Conservation (phyloP, 1,140 invertebrate genomes). For the Psix sp. region DNA sequence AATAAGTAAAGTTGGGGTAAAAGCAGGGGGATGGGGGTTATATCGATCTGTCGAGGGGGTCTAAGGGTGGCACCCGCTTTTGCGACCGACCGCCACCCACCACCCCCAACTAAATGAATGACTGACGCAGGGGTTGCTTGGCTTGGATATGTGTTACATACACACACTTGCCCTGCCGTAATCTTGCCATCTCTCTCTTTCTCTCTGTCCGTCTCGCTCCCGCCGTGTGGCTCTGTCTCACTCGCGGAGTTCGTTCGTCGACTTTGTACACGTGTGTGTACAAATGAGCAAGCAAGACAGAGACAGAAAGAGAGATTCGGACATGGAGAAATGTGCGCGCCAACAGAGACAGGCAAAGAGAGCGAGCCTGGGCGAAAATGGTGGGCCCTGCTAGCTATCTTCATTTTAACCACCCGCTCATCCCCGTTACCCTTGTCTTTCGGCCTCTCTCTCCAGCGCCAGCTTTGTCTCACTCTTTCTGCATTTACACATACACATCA, state of each 20-base stretch:
- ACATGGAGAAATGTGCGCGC: constrained; percentile 13
- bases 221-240: too few species aligned
- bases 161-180: constrained; percentile 33
- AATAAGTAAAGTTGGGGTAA: constrained; percentile 70
- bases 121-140: constrained; percentile 72
- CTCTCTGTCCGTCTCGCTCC: constrained; percentile 2
- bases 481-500: constrained; percentile 76
- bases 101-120: constrained; percentile 74
- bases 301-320: constrained; percentile 17
- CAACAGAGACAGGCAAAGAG: constrained; percentile 4
- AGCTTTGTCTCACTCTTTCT: constrained; percentile 66
- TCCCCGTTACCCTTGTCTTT: constrained; percentile 25
- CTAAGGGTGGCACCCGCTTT: constrained; percentile 44
- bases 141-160: constrained; percentile 48
- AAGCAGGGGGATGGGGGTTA: constrained; percentile 65
- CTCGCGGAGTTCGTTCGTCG: too few species aligned
- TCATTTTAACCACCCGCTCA: constrained; percentile 70
- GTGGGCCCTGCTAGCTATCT: constrained; percentile 71
- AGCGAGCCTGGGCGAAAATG: constrained; percentile 64
- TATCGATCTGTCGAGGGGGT: constrained; percentile 46
- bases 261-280: constrained; percentile 33
- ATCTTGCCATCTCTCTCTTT: constrained; percentile 10
- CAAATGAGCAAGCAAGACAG: constrained; percentile 35
- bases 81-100: constrained; percentile 49
- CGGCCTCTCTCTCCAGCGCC: constrained; percentile 26